These are phyloP conservation scores for Trissolcus basalis DNA, from an alignment of 1,140 invertebrate species.

Conservation along the genomic window DNA sequence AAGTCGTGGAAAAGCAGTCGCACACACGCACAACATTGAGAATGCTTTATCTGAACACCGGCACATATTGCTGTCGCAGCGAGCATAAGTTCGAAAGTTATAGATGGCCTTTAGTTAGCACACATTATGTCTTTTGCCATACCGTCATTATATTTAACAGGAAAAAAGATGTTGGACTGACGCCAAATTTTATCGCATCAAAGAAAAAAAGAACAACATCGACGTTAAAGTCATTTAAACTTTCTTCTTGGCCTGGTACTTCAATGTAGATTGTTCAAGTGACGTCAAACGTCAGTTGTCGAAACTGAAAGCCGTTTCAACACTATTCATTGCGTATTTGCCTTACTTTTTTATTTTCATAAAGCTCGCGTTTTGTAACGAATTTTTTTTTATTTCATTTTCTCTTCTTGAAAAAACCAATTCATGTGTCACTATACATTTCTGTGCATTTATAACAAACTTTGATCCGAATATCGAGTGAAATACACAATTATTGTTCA, in stretches of 20 bases:
- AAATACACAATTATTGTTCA: no score
- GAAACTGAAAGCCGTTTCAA: conserved; percentile 36
- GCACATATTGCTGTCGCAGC: conserved; percentile 30
- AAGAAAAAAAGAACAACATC: conserved; percentile 42
- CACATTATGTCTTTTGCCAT: conserved; percentile 37
- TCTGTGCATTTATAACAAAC: no score
- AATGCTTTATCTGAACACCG: conserved; percentile 28
- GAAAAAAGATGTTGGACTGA: conserved; percentile 24
- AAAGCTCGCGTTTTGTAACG: conserved; percentile 1
- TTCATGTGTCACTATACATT: no score
- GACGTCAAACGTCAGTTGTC: conserved; percentile 47
- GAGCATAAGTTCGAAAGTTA: conserved; percentile 45
- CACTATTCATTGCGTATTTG: conserved; percentile 19
- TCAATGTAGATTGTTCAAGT: conserved; percentile 33
- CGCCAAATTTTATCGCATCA: conserved; percentile 42
- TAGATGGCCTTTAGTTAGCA: conserved; percentile 34
- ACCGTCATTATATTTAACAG: conserved; percentile 43
- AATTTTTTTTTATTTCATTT: conserved; percentile 5
- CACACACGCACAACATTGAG: conserved; percentile 4
- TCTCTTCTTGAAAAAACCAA: neutral
- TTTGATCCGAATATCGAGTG: no score
- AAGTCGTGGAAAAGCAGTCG: conserved; percentile 25
- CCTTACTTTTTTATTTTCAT: conserved; percentile 19
- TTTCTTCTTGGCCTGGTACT: conserved; percentile 35
- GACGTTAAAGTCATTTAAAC: conserved; percentile 48